Evolutionary conservation across 1,140 invertebrate genomes (phyloP).

Genomic region (Caenorhabditis briggsae): DNA sequence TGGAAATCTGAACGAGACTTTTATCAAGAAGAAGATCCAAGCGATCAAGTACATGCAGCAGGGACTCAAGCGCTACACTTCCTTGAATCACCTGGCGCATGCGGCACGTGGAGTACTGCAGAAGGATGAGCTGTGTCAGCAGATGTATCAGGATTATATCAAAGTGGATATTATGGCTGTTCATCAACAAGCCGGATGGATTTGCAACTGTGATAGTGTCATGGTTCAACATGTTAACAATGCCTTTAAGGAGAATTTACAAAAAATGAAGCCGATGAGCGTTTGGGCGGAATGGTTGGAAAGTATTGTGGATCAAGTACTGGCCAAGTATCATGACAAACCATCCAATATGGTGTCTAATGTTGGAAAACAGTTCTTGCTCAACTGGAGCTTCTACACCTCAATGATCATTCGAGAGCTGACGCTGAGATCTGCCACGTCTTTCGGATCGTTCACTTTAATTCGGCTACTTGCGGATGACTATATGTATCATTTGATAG

Average conservation of each 20-base stretch:
- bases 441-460: constrained; percentile 98
- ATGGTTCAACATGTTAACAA: constrained; percentile 65
- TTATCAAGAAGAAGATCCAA: constrained; percentile 59
- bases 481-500: constrained; percentile 98
- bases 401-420: constrained; percentile 96
- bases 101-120: constrained; percentile 94
- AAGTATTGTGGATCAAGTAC: constrained; percentile 85
- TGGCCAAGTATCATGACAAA: constrained; percentile 83
- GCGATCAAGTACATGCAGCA: constrained; percentile 59
- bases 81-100: constrained; percentile 96
- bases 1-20: constrained; percentile 78
- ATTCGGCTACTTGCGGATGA: constrained; percentile 97
- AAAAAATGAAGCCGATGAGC: constrained; percentile 93
- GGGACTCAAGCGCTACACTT: constrained; percentile 85
- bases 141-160: constrained; percentile 97
- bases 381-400: constrained; percentile 99
- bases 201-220: constrained; percentile 88
- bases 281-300: constrained; percentile 98
- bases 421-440: constrained; percentile 92
- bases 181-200: constrained; percentile 90
- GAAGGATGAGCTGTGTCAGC: constrained; percentile 92
- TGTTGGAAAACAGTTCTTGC: constrained; percentile 86
- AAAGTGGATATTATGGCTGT: constrained; percentile 79
- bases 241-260: constrained; percentile 82
- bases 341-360: constrained; percentile 79